Evolutionary conservation across 2,113 vertebrate species (phyloP).

Genomic region (Micromys minutus): DNA sequence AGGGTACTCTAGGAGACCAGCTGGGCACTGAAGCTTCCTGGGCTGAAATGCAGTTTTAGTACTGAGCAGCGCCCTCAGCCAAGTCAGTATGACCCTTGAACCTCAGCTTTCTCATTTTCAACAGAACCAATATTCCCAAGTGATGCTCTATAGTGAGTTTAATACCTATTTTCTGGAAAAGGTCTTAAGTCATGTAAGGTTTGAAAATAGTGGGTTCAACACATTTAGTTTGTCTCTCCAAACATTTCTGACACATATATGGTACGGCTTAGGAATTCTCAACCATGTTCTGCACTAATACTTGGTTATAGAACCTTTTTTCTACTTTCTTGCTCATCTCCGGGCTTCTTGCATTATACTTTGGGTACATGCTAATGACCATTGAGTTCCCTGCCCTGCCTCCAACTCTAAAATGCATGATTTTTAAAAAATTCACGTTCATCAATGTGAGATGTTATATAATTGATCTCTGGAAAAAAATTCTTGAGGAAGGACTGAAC

Average conservation of each 20-base stretch:
- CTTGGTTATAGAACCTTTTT: neutral
- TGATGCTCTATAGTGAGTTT: neutral
- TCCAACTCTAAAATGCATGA: neutral
- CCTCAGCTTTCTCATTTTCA: neutral
- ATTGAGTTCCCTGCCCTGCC: neutral
- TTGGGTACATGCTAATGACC: neutral
- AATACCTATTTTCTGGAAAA: conserved; percentile 18
- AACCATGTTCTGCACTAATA: neutral
- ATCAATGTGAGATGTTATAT: neutral
- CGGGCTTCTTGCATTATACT: neutral
- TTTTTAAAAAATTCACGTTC: neutral
- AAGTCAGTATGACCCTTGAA: neutral
- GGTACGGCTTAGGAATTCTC: neutral
- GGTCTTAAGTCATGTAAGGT: neutral
- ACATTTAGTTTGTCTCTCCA: neutral
- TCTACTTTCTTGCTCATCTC: neutral
- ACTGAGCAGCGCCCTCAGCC: neutral
- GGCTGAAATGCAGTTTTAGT: neutral
- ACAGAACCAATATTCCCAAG: neutral
- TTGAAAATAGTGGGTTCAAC: conserved; percentile 1
- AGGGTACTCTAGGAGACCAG: too few species aligned
- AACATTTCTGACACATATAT: neutral
- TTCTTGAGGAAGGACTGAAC: neutral
- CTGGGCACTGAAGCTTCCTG: accelerated
- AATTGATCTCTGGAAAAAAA: neutral